Evolutionary conservation across 2,797 vertebrate species (phyloP).

Genomic region (Falco rusticolus): DNA sequence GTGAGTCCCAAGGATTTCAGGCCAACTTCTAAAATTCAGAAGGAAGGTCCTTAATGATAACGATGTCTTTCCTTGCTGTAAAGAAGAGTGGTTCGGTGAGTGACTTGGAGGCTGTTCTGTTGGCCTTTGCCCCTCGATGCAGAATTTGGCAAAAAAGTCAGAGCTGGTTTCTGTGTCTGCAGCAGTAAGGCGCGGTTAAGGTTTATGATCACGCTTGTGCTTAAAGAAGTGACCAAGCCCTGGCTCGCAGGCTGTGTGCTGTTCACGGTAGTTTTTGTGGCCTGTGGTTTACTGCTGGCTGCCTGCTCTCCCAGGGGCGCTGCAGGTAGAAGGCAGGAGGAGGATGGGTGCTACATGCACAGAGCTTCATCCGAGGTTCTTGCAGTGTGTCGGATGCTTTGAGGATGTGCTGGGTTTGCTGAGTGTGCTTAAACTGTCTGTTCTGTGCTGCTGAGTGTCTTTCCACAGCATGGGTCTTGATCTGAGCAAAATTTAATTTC

Average conservation of each 20-base stretch:
- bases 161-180: neutral
- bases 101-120: neutral
- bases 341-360: rapidly evolving
- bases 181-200: neutral
- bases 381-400: neutral
- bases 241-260: neutral
- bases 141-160: neutral
- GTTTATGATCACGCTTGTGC: neutral
- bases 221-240: neutral
- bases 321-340: neutral
- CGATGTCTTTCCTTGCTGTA: neutral
- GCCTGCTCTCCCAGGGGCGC: neutral
- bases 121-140: neutral
- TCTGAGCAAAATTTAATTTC: neutral
- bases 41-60: neutral
- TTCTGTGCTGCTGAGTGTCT: neutral
- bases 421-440: neutral
- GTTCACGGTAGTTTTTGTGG: neutral
- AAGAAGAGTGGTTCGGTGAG: neutral
- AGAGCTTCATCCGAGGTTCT: neutral
- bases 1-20: neutral
- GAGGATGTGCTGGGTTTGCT: neutral
- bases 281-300: neutral
- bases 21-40: neutral
- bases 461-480: neutral